Evolutionary conservation across 2,113 vertebrate genomes (phyloP), one percentile per base, ranked within the genome.

Genomic region (Atractosteus spatula): DNA sequence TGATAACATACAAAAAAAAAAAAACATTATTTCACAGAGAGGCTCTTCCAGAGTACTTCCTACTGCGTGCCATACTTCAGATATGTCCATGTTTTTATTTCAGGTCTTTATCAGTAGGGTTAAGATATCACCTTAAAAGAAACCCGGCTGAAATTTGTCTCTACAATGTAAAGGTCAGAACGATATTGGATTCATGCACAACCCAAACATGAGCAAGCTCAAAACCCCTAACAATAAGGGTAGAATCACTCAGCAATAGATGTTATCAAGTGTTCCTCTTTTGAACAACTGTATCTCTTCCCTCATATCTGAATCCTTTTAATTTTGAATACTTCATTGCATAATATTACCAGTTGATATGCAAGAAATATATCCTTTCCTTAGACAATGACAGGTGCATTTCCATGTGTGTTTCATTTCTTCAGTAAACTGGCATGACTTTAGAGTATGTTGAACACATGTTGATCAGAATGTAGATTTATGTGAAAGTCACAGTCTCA

Each of bases 91-190:
- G 47, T 54, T 54, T 44, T 54, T 7, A 16, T 68, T 68, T 3
- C 56, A 10, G 6, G 16, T 12, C 66, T 68, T 56, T 68, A 68
- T 43, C 72, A 62, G 56, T 17, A 74, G 17, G 44, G 41, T 61
- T 12, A 44, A 68, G 44, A 59, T 10, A 41, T 16, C 43, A 45
- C 71, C 55, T 68, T 72, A 55, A 72, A 72, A 70, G 56, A 1
- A 12, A 7, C 43, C 16, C n/a, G 3, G n/a, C n/a, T 3, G 41
- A 29, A 41, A 7, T 2, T 51, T 51, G 47, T 61, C 42, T 47
- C 42, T 55, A 68, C 54, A 41, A 29, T 66, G 55, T n/a, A 14
- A 16, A 64, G 16, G 41, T 61, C 56, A 47, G 55, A 61, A 45
- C 8, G 2, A 10, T 55, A 17, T 10, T 29, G 4, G 45, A 43